phyloP scores from a whole-genome alignment of 2,888 invertebrate genomes.

The Odontocolon sp. region DNA sequence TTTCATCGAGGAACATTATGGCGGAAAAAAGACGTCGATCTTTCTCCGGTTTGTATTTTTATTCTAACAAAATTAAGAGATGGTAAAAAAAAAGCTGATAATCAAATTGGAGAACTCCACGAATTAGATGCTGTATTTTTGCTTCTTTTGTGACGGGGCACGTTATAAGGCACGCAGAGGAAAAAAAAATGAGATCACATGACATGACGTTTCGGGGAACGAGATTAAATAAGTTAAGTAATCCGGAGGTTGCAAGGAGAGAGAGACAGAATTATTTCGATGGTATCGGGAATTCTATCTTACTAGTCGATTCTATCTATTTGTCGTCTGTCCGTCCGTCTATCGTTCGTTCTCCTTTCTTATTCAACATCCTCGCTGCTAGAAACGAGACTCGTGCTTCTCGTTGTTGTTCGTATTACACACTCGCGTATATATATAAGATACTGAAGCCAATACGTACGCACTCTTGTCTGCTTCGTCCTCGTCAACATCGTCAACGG shows the following conservation, averaged over 20 bases:
- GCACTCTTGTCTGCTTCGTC: conserved; percentile 1
- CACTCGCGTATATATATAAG: neutral
- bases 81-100: too few species aligned
- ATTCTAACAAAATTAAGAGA: neutral
- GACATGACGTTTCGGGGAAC: conserved; percentile 31
- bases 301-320: conserved; percentile 16
- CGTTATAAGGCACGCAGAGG: neutral
- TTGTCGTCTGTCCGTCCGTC: conserved; percentile 1
- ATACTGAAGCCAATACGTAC: neutral
- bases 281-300: conserved; percentile 38
- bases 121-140: conserved; percentile 11
- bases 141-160: neutral
- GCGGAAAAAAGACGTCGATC: conserved; percentile 16
- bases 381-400: conserved; percentile 13
- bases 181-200: conserved; percentile 10
- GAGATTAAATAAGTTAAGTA: conserved; percentile 59
- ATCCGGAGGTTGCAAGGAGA: neutral
- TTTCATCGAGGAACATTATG: conserved; percentile 15
- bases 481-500: conserved; percentile 2
- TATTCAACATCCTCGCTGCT: conserved; percentile 43
- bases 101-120: conserved; percentile 30
- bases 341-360: conserved; percentile 38
- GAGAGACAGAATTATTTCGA: conserved; percentile 32
- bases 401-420: neutral
- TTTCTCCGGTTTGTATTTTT: conserved; percentile 48